A percentile compares a stretch with the other conserved stretches of the same genome.
phyloP scores from a whole-genome alignment of 1,140 invertebrate species.

The Lithobius niger region DNA sequence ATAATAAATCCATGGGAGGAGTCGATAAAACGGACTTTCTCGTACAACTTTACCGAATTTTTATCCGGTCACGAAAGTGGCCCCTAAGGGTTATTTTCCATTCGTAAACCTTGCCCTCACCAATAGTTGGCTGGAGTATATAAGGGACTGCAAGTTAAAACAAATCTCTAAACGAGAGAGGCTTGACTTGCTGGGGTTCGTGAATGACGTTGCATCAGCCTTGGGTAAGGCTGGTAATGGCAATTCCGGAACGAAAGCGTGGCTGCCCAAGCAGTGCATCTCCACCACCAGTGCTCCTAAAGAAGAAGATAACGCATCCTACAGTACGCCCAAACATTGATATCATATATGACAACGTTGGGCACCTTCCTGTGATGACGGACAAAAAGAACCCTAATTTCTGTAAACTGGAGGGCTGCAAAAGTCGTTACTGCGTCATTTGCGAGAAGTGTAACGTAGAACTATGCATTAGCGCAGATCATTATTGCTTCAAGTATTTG shows the following conservation, averaged over 20 bases:
- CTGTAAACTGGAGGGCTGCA: conserved; percentile 11
- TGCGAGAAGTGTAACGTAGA: conserved; percentile 17
- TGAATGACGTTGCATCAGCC: conserved; percentile 7
- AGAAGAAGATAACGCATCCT: conserved; percentile 7
- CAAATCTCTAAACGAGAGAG: conserved; percentile 4
- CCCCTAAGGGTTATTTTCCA: conserved; percentile 25
- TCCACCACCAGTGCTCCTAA: conserved; percentile 4
- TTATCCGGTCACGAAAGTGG: conserved; percentile 23
- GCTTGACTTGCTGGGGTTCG: conserved; percentile 7
- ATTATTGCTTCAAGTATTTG: conserved; percentile 14
- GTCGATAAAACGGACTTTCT: conserved; percentile 26
- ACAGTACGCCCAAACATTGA: conserved; percentile 1
- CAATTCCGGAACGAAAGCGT: no score
- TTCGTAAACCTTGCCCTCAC: conserved; percentile 22
- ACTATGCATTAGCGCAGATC: conserved; percentile 12
- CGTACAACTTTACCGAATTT: conserved; percentile 21
- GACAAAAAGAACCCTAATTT: conserved; percentile 9
- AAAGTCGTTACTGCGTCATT: conserved; percentile 9
- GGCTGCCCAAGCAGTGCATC: no score
- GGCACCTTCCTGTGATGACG: conserved; percentile 12
- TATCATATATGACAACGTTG: conserved; percentile 9
- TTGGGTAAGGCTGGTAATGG: no score
- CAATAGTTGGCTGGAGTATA: conserved; percentile 26
- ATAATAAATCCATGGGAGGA: conserved; percentile 32
- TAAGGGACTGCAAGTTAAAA: conserved; percentile 13